Conservation (phyloP, 2,113 vertebrate genomes). For the Neodon shergylaensis region DNA sequence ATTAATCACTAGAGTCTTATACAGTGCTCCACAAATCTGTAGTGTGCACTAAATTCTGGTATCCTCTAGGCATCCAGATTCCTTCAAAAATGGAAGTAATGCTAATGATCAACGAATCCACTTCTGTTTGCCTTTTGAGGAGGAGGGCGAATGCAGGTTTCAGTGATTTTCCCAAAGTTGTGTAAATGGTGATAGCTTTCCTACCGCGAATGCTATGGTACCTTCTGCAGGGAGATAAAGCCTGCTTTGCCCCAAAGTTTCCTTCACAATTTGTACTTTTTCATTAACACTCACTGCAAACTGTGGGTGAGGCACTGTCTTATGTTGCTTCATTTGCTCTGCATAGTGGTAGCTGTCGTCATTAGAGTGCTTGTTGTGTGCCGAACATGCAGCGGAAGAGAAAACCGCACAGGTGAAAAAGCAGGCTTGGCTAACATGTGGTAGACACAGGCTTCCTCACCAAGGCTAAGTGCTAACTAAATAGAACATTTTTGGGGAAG, state of each 20-base stretch:
- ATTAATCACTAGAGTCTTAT: background rate
- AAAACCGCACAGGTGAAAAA: background rate
- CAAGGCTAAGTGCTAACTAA: background rate
- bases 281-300: background rate
- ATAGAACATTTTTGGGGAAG: background rate
- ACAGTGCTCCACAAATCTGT: background rate
- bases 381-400: background rate
- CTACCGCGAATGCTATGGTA: background rate
- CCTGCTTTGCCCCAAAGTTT: background rate
- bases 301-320: background rate
- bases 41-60: background rate
- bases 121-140: background rate
- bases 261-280: background rate
- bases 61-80: constrained; percentile 2
- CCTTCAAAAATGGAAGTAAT: background rate
- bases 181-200: background rate
- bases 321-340: background rate
- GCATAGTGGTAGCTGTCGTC: background rate
- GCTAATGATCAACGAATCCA: background rate
- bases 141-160: constrained; percentile 16
- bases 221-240: background rate
- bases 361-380: background rate
- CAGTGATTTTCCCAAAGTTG: background rate
- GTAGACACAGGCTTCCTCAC: background rate
- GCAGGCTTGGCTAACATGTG: background rate